These are phyloP conservation scores for Chelidonichthys spinosus DNA, from an alignment of 2,797 vertebrate genomes.

Conservation along the genomic window DNA sequence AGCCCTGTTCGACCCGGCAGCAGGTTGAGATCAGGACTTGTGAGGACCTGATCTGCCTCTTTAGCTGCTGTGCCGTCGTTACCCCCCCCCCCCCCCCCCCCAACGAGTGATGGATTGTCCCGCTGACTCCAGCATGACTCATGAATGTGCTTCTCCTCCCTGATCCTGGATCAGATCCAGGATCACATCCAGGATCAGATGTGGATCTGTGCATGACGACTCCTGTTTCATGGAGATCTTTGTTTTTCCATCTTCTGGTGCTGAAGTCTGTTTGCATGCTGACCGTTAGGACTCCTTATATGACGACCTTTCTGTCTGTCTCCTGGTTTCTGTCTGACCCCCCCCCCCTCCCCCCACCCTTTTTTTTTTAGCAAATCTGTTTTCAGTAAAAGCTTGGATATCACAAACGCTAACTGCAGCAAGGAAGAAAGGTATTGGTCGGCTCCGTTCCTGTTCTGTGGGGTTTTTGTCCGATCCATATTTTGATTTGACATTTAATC, in stretches of 20 bases:
- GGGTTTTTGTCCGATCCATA: slow-evolving; percentile 65
- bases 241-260: slow-evolving; percentile 10
- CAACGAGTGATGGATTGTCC: not conserved
- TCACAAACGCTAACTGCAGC: slow-evolving; percentile 98
- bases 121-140: slow-evolving; percentile 50
- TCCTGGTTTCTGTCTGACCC: slow-evolving; percentile 80
- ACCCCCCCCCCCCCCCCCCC: too few species aligned
- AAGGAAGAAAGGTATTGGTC: slow-evolving; percentile 96
- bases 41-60: too few species aligned
- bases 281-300: slow-evolving; percentile 41
- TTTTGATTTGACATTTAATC: not conserved
- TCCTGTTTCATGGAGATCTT: slow-evolving; percentile 12
- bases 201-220: slow-evolving; percentile 35
- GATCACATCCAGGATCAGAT: too few species aligned
- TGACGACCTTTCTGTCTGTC: slow-evolving; percentile 73
- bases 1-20: too few species aligned
- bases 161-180: not conserved
- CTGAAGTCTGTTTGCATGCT: slow-evolving; percentile 57
- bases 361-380: slow-evolving; percentile 92
- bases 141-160: slow-evolving; percentile 18
- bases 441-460: slow-evolving; percentile 80
- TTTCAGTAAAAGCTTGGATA: slow-evolving; percentile 99
- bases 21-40: too few species aligned
- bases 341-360: not conserved
- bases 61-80: too few species aligned